These are phyloP conservation scores for Rhadina sibilatrix DNA, from an alignment of 2,113 vertebrate species.

Conservation along the genomic window DNA sequence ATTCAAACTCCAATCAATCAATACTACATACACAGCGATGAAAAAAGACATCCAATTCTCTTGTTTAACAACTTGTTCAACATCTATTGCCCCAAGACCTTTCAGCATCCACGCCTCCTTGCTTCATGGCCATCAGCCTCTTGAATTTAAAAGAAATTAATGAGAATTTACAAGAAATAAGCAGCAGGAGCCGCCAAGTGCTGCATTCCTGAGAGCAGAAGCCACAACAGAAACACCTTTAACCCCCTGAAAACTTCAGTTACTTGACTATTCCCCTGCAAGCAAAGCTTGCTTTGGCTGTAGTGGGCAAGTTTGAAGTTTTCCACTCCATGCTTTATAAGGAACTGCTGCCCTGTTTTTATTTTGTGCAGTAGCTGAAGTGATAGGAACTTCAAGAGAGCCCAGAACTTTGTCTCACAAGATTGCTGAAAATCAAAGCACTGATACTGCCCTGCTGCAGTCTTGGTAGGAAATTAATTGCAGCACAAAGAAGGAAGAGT, in stretches of 20 bases:
- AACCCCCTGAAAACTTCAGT: neutral
- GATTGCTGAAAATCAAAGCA: neutral
- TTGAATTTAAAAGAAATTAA: constrained; percentile 26
- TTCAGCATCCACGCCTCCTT: constrained; percentile 52
- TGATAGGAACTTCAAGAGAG: neutral
- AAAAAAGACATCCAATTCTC: constrained; percentile 71
- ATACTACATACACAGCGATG: constrained; percentile 54
- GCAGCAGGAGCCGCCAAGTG: neutral
- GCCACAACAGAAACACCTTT: neutral
- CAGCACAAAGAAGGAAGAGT: neutral
- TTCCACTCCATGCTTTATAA: neutral
- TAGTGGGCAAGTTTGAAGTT: neutral
- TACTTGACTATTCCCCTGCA: neutral
- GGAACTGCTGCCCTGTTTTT: neutral
- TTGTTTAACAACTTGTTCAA: constrained; percentile 74
- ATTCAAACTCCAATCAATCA: constrained; percentile 77
- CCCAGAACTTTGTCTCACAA: neutral
- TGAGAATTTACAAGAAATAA: constrained; percentile 4
- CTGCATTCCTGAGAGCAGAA: neutral
- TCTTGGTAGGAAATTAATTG: neutral
- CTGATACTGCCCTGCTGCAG: neutral
- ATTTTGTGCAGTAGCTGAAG: neutral
- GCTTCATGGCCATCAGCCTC: constrained; percentile 39
- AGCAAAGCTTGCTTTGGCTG: neutral
- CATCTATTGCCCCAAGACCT: constrained; percentile 50